Evolutionary conservation across 2,888 invertebrate species (phyloP).

Genomic region (Luffia ferchaultella): DNA sequence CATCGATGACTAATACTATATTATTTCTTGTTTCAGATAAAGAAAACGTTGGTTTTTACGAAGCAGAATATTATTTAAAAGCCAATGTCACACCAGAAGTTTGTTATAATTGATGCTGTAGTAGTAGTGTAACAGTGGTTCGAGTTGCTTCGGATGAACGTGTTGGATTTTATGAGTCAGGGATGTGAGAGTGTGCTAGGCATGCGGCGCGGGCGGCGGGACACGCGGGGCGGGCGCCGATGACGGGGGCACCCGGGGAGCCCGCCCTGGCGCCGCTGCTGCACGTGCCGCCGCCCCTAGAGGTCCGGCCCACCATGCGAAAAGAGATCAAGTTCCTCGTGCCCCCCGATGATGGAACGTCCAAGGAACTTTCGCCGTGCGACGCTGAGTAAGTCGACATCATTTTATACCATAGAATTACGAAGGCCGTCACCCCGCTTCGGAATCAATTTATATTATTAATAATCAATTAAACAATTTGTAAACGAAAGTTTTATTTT

Average conservation of each 20-base stretch:
- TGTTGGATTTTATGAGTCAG: no score
- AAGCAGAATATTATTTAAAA: neutral
- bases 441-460: no score
- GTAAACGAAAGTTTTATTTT: no score
- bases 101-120: neutral
- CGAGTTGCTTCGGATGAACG: neutral
- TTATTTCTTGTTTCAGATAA: neutral
- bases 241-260: neutral
- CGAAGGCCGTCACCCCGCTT: no score
- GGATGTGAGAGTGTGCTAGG: neutral
- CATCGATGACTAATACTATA: no score
- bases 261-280: constrained; percentile 1
- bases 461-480: no score
- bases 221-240: neutral
- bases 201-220: neutral
- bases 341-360: constrained; percentile 1
- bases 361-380: constrained; percentile 3
- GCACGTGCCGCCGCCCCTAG: neutral
- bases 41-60: neutral
- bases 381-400: constrained; percentile 4
- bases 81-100: neutral
- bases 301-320: neutral
- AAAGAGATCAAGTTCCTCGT: constrained; percentile 6
- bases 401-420: neutral
- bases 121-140: neutral